Conservation (phyloP, 2,113 vertebrate species). For the Furnarius figulus region DNA sequence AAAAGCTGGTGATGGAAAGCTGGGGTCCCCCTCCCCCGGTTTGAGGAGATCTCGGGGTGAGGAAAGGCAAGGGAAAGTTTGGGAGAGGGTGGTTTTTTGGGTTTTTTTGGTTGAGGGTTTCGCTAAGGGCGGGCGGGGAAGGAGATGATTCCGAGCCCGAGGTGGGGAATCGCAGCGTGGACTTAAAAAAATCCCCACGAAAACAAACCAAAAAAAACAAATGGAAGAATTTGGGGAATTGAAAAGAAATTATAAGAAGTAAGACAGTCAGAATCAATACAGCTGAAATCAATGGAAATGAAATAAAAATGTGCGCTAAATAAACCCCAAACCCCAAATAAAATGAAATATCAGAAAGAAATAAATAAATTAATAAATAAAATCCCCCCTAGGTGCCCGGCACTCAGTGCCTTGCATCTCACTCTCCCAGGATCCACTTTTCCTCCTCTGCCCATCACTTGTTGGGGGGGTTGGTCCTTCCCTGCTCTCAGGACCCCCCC, state of each 20-base stretch:
- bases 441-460: neutral
- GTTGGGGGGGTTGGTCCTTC: neutral
- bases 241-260: neutral
- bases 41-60: neutral
- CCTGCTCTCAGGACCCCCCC: neutral
- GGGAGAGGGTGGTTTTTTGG: neutral
- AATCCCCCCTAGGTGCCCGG: too few species aligned
- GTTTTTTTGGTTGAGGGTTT: too few species aligned
- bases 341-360: neutral
- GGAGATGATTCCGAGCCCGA: too few species aligned
- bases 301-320: neutral
- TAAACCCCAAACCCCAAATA: neutral
- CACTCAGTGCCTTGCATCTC: neutral
- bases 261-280: neutral
- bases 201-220: neutral
- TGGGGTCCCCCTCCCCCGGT: neutral
- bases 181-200: neutral
- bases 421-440: neutral
- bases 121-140: too few species aligned
- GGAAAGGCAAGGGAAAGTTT: neutral
- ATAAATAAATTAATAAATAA: neutral
- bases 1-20: neutral
- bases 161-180: neutral
- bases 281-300: neutral
- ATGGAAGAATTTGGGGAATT: accelerated